Evolutionary conservation across 2,113 vertebrate genomes (phyloP), one percentile per base, ranked within the genome.

Genomic region (Garra rufa): DNA sequence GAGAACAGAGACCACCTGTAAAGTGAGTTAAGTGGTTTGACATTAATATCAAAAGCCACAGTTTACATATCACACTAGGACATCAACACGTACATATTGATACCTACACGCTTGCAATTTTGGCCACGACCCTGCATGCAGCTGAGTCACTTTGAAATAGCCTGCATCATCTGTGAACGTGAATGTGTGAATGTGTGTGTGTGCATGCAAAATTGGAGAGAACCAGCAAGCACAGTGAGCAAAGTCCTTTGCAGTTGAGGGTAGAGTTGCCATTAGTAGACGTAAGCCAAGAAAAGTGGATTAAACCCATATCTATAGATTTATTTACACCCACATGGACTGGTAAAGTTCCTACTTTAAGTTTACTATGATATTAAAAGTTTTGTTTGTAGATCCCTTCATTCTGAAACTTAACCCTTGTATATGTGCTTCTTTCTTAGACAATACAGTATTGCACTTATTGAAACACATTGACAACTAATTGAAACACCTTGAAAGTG

Each of bases 141-240:
- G 74, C 30, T 82, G 79, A 87, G 76, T 83, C 87, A 88, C 76
- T 70, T n/a, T 83, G 69, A 85, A 63, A 83, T 41, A 34, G 38
- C 34, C 13, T 24, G n/a, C 34, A 82, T 80, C 44, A 46, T 79
- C 41, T 63, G 14, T 43, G 13, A 46, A 63, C 2, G 38, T 24
- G 13, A 17, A 19, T 11, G 57, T 63, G 76, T 43, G 30, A 11
- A 15, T 79, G n/a, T 84, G 14, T 43, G 26, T 55, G 46, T 6
- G 34, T 44, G 21, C 5, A 67, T 67, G 52, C 14, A 67, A 67
- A 41, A 77, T 41, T 24, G 21, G 52, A 41, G 30, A 43, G 34
- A 43, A 57, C 19, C 8, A 11, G 17, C 13, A 14, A 24, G 9
- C 26, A 71, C 26, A 44, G 55, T 26, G 38, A 44, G n/a, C 38